Base-by-base conservation (phyloP, 92 coral and sea anemone genomes). In the Diadumene lineata region DNA sequence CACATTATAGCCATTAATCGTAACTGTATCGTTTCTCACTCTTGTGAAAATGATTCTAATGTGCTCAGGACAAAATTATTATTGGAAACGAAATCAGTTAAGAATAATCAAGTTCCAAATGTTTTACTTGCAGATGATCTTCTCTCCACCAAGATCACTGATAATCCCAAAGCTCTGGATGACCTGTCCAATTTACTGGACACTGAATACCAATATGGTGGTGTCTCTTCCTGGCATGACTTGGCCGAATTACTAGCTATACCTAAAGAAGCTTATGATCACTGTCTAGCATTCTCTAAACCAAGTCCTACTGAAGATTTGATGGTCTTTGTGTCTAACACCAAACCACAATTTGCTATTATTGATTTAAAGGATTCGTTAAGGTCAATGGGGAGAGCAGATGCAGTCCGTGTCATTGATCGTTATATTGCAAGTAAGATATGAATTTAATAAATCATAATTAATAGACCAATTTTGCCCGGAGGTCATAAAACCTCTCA, bases 261-360 rank as follows among this genome's bases (percentile, higher is more conserved):
- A 18, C 90, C 97, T 11, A 84, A 81, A 8, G 85, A 83, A 31
- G 79, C 78, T 1, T 87, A 83, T 34, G 85, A 87, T 29, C 81
- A 87, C 64, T 91, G 92, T 72, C 38, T 70, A 25, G 62, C 80
- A 2, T 81, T 74, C 83, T 87, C 92, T 32, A 78, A 66, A 30
- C 82, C 77, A 25, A 91, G 97, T 80, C 97, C 97, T 24, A 91
- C 97, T 0, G 97, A 91, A 61, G 89, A 85, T 75, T 75, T 91
- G 80, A 66, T 91, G 66, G 78, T 73, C 29, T 91, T 91, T 61
- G 74, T 91, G 63, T 55, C 92, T 21, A 88, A 86, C 30, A 89
- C 97, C 29, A 91, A 91, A 74, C 97, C 97, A 17, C 90, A 91
- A 56, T 81, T 89, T 50, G 79, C 92, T 26, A 78, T 91, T 66